Evolutionary conservation across 2,797 vertebrate species (phyloP).

Genomic region (Diplodus sargus): DNA sequence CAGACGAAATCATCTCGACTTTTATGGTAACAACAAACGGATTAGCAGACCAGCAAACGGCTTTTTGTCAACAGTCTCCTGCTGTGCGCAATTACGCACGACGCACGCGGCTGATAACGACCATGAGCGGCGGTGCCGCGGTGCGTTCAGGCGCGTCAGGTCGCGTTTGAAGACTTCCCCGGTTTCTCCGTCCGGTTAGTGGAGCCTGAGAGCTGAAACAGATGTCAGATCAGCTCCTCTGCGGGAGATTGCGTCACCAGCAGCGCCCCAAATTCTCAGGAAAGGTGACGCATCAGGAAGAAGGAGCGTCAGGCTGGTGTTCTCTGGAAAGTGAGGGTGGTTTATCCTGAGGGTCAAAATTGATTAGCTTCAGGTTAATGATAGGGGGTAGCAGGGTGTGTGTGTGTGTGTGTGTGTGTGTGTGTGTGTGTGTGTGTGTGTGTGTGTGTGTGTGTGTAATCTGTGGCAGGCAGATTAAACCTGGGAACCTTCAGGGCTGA

Average conservation of each 20-base stretch:
- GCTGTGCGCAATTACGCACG: conserved; percentile 58
- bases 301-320: not conserved
- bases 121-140: not conserved
- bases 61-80: conserved; percentile 38
- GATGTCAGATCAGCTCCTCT: conserved; percentile 58
- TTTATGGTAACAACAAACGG: conserved; percentile 41
- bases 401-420: conserved; percentile 17
- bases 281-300: conserved; percentile 24
- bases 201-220: conserved; percentile 70
- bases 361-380: too few relatives aligned
- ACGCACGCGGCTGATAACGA: conserved; percentile 5
- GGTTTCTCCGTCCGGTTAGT: conserved; percentile 31
- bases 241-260: conserved; percentile 63
- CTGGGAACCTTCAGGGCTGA: conserved; percentile 19
- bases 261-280: conserved; percentile 27
- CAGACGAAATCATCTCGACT: conserved; percentile 13
- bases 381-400: not conserved
- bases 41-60: conserved; percentile 37
- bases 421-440: conserved; percentile 19
- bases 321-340: not conserved
- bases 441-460: not conserved
- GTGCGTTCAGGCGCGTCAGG: not conserved
- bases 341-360: not conserved
- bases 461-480: not conserved
- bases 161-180: not conserved